Base-by-base conservation (phyloP, 2,888 invertebrate species). In the Nasonovia ribisnigri region DNA sequence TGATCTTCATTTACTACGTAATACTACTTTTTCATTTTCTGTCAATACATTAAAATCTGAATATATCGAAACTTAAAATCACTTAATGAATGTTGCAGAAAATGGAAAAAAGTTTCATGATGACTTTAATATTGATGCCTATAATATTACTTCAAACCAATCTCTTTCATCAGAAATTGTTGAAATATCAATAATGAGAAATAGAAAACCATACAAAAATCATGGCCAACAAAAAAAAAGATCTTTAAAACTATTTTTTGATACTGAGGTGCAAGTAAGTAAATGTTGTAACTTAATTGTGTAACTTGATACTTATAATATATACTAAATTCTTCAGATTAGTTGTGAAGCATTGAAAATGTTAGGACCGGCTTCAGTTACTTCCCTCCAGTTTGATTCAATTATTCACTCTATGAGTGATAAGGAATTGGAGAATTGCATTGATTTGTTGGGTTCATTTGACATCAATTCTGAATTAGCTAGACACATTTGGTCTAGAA, bases 391-490 rank as follows among this genome's bases (percentile, higher is more conserved):
- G 3, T 93, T 93, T 43, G 48, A 86, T 10, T 86, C 67, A 13
- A 93, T 90, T 67, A 26, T 93, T 26, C n/a, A 86, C 16, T 86
- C 89, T n/a, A 90, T 93, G 93, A 93, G 60, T 42, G 51, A 93
- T 42, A 43, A 87, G 0, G 93, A 93, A 51, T 48, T 93, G 29
- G 84, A 90, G 0, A 84, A 93, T n/a, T 93, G 93, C 87, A 24
- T 90, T 67, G 93, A 93, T 93, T 67, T 90, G 16, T 87, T 93
- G 26, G 93, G 93, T 13, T 93, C 93, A 13, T 93, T 93, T 90
- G 60, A 93, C 1, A 67, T 93, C 29, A 51, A 90, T 24, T 10
- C 57, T 67, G 60, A 90, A 48, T 60, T 90, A 93, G 84, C 93
- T 11, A 86, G 24, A 86, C 16, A 90, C 13, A 86, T 93, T 24